A percentile compares a stretch with the other conserved stretches of the same genome.
These are phyloP conservation scores for Pocillopora meandrina DNA, from an alignment of 92 coral and sea anemone species.

Conservation along the genomic window DNA sequence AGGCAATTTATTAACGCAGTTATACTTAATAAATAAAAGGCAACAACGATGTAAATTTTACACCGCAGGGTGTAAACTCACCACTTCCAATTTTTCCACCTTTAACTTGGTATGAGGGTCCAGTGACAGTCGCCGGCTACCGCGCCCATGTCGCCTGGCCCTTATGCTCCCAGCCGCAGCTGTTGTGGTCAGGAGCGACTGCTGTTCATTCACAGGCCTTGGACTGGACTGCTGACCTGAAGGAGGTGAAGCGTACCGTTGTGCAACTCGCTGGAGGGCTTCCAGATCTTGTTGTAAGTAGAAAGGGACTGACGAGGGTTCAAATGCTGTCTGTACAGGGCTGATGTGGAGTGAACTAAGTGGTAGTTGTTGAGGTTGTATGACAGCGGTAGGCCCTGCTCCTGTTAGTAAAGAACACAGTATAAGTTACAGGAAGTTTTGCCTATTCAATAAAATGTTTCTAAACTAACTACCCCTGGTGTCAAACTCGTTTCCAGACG, in stretches of 20 bases:
- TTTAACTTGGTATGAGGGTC: slow-evolving; percentile 89
- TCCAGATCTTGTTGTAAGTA: slow-evolving; percentile 97
- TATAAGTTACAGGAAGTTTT: background rate
- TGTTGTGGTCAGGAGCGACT: slow-evolving; percentile 41
- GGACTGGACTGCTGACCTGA: slow-evolving; percentile 52
- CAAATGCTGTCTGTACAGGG: slow-evolving; percentile 75
- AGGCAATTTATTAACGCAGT: no score
- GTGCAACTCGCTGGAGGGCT: slow-evolving; percentile 71
- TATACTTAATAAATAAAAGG: no score
- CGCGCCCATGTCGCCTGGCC: slow-evolving; percentile 65
- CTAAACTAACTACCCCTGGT: no score
- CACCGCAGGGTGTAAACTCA: slow-evolving; percentile 23
- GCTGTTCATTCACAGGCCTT: slow-evolving; percentile 37
- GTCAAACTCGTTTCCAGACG: no score
- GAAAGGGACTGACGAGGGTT: slow-evolving; percentile 90
- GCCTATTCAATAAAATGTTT: no score
- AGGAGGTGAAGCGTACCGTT: slow-evolving; percentile 57
- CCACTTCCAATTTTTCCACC: slow-evolving; percentile 96
- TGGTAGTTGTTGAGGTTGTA: slow-evolving; percentile 18
- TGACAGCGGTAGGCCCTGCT: background rate
- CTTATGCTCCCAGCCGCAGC: slow-evolving; percentile 54
- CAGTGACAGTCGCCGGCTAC: slow-evolving; percentile 85
- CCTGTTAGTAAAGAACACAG: background rate
- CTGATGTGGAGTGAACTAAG: slow-evolving; percentile 64
- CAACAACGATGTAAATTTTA: no score